These are phyloP conservation scores for Lepidurus apus DNA, from an alignment of 1,140 invertebrate genomes.

Conservation along the genomic window DNA sequence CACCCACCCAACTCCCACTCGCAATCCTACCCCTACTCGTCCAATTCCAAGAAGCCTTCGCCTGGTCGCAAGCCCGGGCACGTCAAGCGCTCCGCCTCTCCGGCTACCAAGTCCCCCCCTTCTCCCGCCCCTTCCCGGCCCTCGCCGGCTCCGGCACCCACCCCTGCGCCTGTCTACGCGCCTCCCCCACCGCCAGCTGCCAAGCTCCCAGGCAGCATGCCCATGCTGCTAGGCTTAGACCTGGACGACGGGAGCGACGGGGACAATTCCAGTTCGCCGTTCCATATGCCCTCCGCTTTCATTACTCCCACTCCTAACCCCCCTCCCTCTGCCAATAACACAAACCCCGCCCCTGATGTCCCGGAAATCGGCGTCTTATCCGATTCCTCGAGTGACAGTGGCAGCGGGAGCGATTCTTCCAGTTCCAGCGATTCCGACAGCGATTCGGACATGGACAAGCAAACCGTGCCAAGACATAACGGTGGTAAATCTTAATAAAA, in stretches of 20 bases:
- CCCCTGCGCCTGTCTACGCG: background rate
- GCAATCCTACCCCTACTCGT: conserved; percentile 41
- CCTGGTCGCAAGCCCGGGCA: conserved; percentile 35
- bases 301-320: background rate
- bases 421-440: conserved; percentile 45
- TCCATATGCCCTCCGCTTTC: conserved; percentile 22
- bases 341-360: conserved; percentile 29
- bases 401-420: conserved; percentile 45
- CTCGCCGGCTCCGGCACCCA: conserved; percentile 28
- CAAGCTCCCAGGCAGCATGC: conserved; percentile 31
- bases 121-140: conserved; percentile 55
- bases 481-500: background rate
- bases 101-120: conserved; percentile 44
- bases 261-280: conserved; percentile 24
- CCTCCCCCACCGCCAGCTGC: conserved; percentile 29
- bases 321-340: conserved; percentile 22
- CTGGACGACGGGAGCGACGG: background rate
- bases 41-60: conserved; percentile 36
- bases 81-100: conserved; percentile 37
- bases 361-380: conserved; percentile 40
- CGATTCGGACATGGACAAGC: conserved; percentile 37
- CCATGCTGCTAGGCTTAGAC: conserved; percentile 28
- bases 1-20: conserved; percentile 48
- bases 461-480: background rate
- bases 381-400: conserved; percentile 41